These are phyloP conservation scores for Enteromius paludinosus DNA, from an alignment of 2,797 vertebrate species.

Conservation along the genomic window DNA sequence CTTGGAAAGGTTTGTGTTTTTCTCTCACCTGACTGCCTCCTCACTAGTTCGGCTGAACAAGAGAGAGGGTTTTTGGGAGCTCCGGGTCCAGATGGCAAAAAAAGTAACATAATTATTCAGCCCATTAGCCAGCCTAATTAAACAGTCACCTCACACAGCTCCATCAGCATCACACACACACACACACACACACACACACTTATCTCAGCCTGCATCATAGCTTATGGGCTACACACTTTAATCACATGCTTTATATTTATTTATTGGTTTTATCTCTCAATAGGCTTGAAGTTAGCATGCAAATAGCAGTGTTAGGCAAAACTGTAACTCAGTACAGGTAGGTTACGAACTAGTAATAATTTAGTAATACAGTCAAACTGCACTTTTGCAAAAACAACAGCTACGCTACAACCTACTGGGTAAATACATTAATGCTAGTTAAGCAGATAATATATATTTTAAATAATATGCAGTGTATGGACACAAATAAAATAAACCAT, in stretches of 20 bases:
- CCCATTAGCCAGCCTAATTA: constrained; percentile 80
- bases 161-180: constrained; percentile 39
- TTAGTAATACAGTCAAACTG: background rate
- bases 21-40: constrained; percentile 44
- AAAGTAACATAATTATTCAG: constrained; percentile 81
- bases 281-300: background rate
- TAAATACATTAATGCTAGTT: background rate
- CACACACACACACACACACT: constrained; percentile 20
- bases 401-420: background rate
- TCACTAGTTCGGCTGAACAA: constrained; percentile 46
- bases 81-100: constrained; percentile 77
- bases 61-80: constrained; percentile 56
- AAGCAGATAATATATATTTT: background rate
- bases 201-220: constrained; percentile 13
- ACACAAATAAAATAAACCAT: background rate
- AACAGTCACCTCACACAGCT: constrained; percentile 64
- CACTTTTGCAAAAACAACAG: background rate
- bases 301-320: constrained; percentile 9
- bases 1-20: constrained; percentile 41
- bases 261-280: constrained; percentile 33
- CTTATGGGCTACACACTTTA: constrained; percentile 43
- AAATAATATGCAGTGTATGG: background rate
- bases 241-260: constrained; percentile 31
- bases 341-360: background rate
- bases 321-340: background rate